Evolutionary conservation across 2,888 invertebrate genomes (phyloP), one percentile per base, ranked within the genome.

Genomic region (Rhabditoides inermis): DNA sequence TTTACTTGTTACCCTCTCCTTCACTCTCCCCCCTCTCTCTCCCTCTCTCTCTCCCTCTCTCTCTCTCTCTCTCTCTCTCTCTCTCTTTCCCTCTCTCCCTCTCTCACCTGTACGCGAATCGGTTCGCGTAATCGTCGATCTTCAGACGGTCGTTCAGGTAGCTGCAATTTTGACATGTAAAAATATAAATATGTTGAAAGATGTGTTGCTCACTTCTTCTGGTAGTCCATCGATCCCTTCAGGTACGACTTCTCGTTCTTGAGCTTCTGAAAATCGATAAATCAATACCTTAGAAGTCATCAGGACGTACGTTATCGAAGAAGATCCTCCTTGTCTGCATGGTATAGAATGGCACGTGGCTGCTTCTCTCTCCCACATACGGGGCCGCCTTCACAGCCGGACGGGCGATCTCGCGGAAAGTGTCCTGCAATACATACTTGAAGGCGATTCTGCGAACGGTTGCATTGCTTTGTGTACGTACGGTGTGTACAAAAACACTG

Each of bases 241-340:
- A 75, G 42, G 47, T 75, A 71, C 23, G 70, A 70, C 39, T 51
- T 54, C 25, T 45, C n/a, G 20, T 48, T 37, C 44, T 52, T 58
- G 46, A 55, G 28, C 27, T 42, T 49, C 55, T 55, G 49, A 6
- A 55, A 49, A 12, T 4, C 20, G 32, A 25, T 52, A 7, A 3
- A 30, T 25, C n/a, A 28, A 25, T 37, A 47, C 12, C 4, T n/a
- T 45, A 7, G 15, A 47, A n/a, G n/a, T n/a, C n/a, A 44, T n/a
- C n/a, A 27, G 25, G 10, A 35, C 32, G 5, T 41, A 70, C 73
- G 65, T 73, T 66, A 54, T 75, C 64, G 50, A 64, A 64, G 60
- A 72, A 75, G 60, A 75, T 72, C 20, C 75, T 60, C 41, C 65
- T 68, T 2, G 75, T 72, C 46, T 74, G 72, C 57, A 71, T 65